A percentile compares a stretch with the other conserved stretches of the same genome.
Conservation (phyloP, 2,888 invertebrate species). For the Metalampra italica region DNA sequence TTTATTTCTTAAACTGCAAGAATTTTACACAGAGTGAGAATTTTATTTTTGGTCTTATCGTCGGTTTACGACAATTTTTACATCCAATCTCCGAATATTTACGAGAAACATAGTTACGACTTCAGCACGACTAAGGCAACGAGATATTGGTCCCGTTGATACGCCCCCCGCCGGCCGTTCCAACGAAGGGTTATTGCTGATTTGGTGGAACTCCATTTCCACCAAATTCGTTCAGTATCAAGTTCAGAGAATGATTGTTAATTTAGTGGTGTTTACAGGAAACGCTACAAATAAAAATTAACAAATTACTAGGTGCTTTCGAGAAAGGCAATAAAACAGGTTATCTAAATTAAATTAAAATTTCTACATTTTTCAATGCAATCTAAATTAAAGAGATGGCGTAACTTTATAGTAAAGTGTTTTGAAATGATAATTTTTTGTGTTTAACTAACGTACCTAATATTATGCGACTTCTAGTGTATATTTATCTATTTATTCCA, state of each 20-base stretch:
- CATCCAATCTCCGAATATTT: conserved; percentile 30
- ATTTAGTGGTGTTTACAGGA: too few relatives aligned
- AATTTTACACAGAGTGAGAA: neutral
- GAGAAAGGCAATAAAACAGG: too few relatives aligned
- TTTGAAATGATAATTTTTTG: too few relatives aligned
- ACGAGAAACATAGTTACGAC: conserved; percentile 26
- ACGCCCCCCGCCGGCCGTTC: neutral
- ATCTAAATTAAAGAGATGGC: too few relatives aligned
- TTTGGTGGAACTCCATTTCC: neutral
- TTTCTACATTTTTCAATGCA: too few relatives aligned
- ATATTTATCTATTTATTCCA: too few relatives aligned
- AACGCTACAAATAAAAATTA: too few relatives aligned
- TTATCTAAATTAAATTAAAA: too few relatives aligned
- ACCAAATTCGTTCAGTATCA: neutral
- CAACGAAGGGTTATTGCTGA: conserved; percentile 1
- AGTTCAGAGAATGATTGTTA: neutral
- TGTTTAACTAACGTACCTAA: too few relatives aligned
- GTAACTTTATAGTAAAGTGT: too few relatives aligned
- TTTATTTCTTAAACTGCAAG: neutral
- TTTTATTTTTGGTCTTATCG: conserved; percentile 2
- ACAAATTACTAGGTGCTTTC: too few relatives aligned
- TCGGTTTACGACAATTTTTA: conserved; percentile 24
- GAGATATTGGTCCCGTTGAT: conserved; percentile 13
- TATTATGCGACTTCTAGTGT: too few relatives aligned
- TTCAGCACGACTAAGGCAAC: conserved; percentile 14